phyloP scores from a whole-genome alignment of 2,113 vertebrate genomes.

The Sceloporus undulatus region DNA sequence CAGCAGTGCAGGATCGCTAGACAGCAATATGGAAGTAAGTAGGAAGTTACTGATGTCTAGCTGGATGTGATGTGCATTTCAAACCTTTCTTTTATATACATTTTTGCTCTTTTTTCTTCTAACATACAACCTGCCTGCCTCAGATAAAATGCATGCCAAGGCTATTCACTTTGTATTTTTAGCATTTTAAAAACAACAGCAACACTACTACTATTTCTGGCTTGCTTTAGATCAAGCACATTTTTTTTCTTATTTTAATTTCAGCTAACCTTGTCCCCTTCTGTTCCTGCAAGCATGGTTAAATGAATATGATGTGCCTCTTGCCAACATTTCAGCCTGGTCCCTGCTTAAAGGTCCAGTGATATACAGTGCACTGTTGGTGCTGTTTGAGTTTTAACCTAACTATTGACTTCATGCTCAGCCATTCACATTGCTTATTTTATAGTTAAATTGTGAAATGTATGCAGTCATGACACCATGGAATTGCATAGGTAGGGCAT shows the following conservation, averaged over 20 bases:
- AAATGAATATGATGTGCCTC: slow-evolving; percentile 80
- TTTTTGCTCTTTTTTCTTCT: slow-evolving; percentile 80
- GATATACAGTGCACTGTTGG: slow-evolving; percentile 66
- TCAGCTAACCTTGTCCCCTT: slow-evolving; percentile 73
- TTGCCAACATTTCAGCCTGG: slow-evolving; percentile 69
- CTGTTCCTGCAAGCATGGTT: slow-evolving; percentile 90
- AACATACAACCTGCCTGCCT: slow-evolving; percentile 82
- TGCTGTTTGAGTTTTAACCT: slow-evolving; percentile 71
- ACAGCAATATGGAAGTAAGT: slow-evolving; percentile 99
- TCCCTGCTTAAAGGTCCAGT: slow-evolving; percentile 72
- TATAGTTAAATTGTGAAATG: slow-evolving; percentile 73
- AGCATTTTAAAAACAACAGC: slow-evolving; percentile 54
- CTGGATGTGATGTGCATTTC: slow-evolving; percentile 88
- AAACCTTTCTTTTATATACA: slow-evolving; percentile 76
- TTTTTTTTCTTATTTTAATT: slow-evolving; percentile 70
- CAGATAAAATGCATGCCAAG: slow-evolving; percentile 90
- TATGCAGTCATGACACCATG: slow-evolving; percentile 78
- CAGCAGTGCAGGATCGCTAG: slow-evolving; percentile 99
- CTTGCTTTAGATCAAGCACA: slow-evolving; percentile 79
- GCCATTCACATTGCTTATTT: slow-evolving; percentile 75
- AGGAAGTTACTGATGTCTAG: slow-evolving; percentile 84
- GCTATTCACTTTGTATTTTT: slow-evolving; percentile 85
- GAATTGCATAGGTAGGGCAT: slow-evolving; percentile 77
- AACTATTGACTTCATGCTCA: slow-evolving; percentile 66
- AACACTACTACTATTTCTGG: slow-evolving; percentile 72